Evolutionary conservation across 2,888 invertebrate genomes (phyloP), one percentile per base, ranked within the genome.

Genomic region (Melolontha melolontha): DNA sequence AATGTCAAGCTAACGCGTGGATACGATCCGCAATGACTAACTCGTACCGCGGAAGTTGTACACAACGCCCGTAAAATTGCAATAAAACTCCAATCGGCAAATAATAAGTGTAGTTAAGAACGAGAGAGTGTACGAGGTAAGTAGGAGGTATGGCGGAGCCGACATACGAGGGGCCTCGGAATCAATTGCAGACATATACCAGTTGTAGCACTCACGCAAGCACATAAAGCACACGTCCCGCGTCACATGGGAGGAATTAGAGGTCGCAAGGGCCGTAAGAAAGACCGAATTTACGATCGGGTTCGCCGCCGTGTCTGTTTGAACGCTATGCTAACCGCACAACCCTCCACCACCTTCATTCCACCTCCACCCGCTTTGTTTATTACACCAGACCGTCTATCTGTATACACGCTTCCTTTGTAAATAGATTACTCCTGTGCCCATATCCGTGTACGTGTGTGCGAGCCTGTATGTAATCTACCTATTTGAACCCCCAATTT

Each of bases 211-310:
- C 81, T 81, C 80, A 81, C 82, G 80, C 81, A 79, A 81, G 78
- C 79, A 80, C 81, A 82, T 82, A 82, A 82, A 81, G 81, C 80
- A 82, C 82, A 81, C 79, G 80, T 80, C 80, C 78, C 79, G 80
- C 80, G 81, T 82, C 82, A 80, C 81, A 79, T 79, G 82, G 82
- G 82, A 81, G 80, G 78, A 81, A 82, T 82, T 82, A 82, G 80
- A 80, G 80, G 81, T 79, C 79, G 79, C 74, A 44, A 74, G 78
- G 79, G 80, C 79, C 79, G 80, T 81, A 80, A 80, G 81, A 79
- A 80, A 80, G 80, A 77, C 79, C 77, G 80, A 82, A 81, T 82
- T 82, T 82, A 82, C 81, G 80, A 81, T 76, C 78, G 78, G 74
- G 72, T 73, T 75, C 77, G 78, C 78, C 77, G 76, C 78, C 77